Conservation (phyloP, 2,797 vertebrate species). For the Anabas testudineus region DNA sequence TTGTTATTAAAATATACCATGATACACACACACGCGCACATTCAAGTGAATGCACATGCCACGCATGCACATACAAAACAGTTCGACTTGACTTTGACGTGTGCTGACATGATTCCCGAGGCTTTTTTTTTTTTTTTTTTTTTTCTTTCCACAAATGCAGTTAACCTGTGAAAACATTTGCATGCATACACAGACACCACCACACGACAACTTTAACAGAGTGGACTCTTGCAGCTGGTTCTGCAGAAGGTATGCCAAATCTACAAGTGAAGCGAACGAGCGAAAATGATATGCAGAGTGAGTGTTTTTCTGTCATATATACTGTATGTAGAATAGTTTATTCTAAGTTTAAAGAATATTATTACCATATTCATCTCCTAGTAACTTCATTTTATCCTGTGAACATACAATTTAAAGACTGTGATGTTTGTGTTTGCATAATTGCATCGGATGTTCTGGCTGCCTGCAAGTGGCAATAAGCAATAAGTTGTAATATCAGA, state of each 20-base stretch:
- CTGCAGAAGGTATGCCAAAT: conserved; percentile 81
- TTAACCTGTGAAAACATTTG: conserved; percentile 71
- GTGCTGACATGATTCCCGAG: conserved; percentile 48
- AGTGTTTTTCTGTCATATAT: conserved; percentile 52
- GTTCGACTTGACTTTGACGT: conserved; percentile 39
- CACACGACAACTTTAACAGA: conserved; percentile 48
- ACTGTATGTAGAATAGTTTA: conserved; percentile 62
- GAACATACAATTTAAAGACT: conserved; percentile 65
- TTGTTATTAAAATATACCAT: conserved; percentile 49
- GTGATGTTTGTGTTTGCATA: conserved; percentile 73
- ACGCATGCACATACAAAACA: conserved; percentile 39
- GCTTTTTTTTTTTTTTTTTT: conserved; percentile 39
- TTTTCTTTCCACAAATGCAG: conserved; percentile 65
- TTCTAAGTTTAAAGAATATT: conserved; percentile 53
- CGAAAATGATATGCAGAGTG: conserved; percentile 48
- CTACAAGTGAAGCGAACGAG: conserved; percentile 52
- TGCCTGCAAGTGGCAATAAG: conserved; percentile 69
- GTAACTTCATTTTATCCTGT: conserved; percentile 56
- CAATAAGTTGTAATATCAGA: conserved; percentile 79
- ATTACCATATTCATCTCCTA: conserved; percentile 52
- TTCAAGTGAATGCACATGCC: conserved; percentile 30
- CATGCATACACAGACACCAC: conserved; percentile 49
- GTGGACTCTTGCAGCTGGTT: conserved; percentile 78
- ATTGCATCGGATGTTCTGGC: conserved; percentile 61
- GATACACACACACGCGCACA: conserved; percentile 29